These are phyloP conservation scores for Sphaeramia orbicularis DNA, from an alignment of 2,797 vertebrate genomes.

Conservation along the genomic window DNA sequence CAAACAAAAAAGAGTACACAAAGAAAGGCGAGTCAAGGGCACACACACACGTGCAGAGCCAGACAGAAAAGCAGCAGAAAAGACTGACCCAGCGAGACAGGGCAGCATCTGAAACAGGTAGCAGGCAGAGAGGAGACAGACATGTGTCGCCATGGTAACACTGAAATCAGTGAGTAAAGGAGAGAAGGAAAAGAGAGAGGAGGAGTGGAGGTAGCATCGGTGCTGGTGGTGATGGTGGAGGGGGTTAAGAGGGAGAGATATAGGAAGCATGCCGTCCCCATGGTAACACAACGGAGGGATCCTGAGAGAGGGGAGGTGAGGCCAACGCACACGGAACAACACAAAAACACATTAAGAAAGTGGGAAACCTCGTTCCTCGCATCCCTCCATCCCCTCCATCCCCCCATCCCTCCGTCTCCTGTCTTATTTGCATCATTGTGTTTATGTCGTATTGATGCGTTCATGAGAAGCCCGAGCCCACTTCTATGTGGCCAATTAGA, in stretches of 20 bases:
- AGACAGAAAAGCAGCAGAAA: constrained; percentile 10
- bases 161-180: constrained; percentile 77
- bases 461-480: constrained; percentile 18
- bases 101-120: constrained; percentile 72
- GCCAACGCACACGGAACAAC: constrained; percentile 44
- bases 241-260: constrained; percentile 61
- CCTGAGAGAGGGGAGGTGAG: constrained; percentile 67
- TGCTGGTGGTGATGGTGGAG: constrained; percentile 18
- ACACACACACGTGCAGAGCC: constrained; percentile 23
- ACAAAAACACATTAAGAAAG: constrained; percentile 77
- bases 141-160: constrained; percentile 86
- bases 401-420: constrained; percentile 20
- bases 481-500: constrained; percentile 56
- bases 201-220: too few species aligned
- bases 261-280: constrained; percentile 84
- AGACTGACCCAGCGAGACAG: constrained; percentile 61
- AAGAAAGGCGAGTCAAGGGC: constrained; percentile 45
- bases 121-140: constrained; percentile 69
- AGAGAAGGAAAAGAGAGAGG: constrained; percentile 56
- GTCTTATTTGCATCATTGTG: constrained; percentile 48
- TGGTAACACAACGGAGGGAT: constrained; percentile 83
- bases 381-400: constrained; percentile 31
- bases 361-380: constrained; percentile 59
- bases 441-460: constrained; percentile 42
- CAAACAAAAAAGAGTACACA: constrained; percentile 55